phyloP scores from a whole-genome alignment of 2,888 invertebrate genomes.

The Nemurella pictetii region DNA sequence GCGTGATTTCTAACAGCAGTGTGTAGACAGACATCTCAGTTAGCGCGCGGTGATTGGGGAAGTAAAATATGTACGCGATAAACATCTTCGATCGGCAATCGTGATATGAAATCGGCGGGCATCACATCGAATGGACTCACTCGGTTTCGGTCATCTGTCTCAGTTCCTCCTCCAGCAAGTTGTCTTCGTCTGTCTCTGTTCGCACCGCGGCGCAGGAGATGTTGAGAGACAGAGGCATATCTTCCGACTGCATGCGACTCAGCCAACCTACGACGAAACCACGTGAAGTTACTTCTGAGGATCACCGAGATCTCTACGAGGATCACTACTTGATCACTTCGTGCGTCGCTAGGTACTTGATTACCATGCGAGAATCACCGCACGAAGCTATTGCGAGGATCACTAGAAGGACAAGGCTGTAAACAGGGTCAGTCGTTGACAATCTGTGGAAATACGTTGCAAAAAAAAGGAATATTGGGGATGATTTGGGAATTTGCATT shows the following conservation, averaged over 20 bases:
- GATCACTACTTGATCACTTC: no score
- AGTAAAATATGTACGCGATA: neutral
- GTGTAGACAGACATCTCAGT: neutral
- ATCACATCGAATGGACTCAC: conserved; percentile 42
- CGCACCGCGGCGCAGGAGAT: conserved; percentile 54
- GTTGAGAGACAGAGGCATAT: conserved; percentile 44
- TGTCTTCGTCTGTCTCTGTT: conserved; percentile 54
- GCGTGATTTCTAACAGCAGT: no score
- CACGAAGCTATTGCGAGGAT: no score
- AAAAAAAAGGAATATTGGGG: no score
- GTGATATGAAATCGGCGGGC: neutral
- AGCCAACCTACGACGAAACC: conserved; percentile 44
- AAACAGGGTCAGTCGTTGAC: no score
- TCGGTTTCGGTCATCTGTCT: conserved; percentile 53
- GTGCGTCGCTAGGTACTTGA: no score
- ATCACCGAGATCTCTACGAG: no score
- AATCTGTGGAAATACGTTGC: no score
- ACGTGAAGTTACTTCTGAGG: conserved; percentile 5
- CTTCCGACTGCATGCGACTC: conserved; percentile 44
- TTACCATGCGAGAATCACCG: no score
- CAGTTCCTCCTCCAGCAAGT: conserved; percentile 55
- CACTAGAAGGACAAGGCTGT: no score
- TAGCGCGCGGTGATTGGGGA: neutral
- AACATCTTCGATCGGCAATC: neutral
- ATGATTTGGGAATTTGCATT: no score